Conservation (phyloP, 2,888 invertebrate genomes). For the Chaitophorus viminalis region DNA sequence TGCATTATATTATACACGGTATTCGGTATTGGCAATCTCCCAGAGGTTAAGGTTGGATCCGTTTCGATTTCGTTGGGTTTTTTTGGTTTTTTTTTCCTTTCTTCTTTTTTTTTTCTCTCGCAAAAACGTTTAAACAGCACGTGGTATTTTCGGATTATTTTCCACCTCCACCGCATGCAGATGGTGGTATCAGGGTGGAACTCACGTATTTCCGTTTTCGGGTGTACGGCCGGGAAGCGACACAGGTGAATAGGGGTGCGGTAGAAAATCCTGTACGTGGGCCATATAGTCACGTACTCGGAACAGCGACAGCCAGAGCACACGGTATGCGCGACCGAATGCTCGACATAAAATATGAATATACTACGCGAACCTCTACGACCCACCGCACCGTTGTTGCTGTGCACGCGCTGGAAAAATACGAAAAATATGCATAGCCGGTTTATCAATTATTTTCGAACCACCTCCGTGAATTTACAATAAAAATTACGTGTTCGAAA, state of each 20-base stretch:
- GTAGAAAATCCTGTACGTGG: conserved; percentile 4
- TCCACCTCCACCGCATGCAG: neutral
- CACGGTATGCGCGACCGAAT: neutral
- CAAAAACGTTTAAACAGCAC: neutral
- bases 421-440: neutral
- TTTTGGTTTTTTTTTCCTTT: too few species aligned
- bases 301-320: neutral
- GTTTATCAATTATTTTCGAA: conserved; percentile 16
- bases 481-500: neutral
- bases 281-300: conserved; percentile 30
- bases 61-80: neutral
- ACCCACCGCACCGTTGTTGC: neutral
- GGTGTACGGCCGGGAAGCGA: neutral
- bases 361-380: neutral
- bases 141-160: conserved; percentile 7
- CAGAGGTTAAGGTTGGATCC: neutral
- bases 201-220: neutral
- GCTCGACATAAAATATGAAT: conserved; percentile 25
- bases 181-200: neutral
- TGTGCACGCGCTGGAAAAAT: neutral
- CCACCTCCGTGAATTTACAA: neutral
- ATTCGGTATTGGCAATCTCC: too few species aligned
- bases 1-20: neutral
- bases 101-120: neutral
- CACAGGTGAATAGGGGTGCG: neutral